Percentiles rank a stretch among this genome's conserved stretches.
Conservation (phyloP, 2,113 vertebrate genomes). For the Barnardius zonarius region DNA sequence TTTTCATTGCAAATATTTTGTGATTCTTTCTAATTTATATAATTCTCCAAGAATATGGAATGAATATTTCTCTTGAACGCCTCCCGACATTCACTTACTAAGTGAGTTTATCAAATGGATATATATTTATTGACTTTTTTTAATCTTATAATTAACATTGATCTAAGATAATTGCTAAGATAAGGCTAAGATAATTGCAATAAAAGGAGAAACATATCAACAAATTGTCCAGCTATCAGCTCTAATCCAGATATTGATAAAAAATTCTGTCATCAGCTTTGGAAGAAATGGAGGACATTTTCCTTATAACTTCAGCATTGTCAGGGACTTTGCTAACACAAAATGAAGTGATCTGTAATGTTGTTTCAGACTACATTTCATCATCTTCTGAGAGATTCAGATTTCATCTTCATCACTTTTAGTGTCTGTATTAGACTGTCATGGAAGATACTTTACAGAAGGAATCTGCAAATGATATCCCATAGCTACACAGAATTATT, state of each 20-base stretch:
- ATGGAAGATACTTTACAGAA: not conserved
- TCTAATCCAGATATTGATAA: not conserved
- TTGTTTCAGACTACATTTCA: not conserved
- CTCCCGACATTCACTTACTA: not conserved
- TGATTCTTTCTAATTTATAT: no score
- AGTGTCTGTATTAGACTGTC: not conserved
- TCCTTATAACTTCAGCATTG: not conserved
- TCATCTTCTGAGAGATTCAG: not conserved
- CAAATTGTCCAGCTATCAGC: not conserved
- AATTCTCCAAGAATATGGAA: no score
- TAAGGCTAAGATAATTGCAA: not conserved
- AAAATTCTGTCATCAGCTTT: not conserved
- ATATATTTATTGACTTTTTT: not conserved
- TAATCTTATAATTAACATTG: not conserved
- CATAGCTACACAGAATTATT: not conserved
- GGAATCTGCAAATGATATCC: not conserved
- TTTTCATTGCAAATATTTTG: no score
- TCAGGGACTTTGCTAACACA: not conserved
- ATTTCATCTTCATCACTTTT: not conserved
- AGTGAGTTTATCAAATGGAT: not conserved
- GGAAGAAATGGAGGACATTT: not conserved
- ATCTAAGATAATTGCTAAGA: not conserved
- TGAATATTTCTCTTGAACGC: no score
- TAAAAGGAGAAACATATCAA: not conserved
- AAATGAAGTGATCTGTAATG: rapidly evolving